Base-by-base conservation (phyloP, 2,888 invertebrate species). In the Ceramica pisi region DNA sequence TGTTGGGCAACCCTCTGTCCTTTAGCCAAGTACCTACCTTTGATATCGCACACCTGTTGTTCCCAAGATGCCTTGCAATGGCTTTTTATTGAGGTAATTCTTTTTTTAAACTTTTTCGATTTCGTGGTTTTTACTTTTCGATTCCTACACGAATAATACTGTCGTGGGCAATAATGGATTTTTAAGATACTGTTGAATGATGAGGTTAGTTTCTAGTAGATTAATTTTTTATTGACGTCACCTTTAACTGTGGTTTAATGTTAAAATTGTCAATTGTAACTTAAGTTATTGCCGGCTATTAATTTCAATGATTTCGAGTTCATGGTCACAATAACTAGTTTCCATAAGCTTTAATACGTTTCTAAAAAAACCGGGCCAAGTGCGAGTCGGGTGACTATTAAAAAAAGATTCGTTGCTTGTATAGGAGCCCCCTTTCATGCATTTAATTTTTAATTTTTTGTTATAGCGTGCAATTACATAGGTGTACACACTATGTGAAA, bases 21-120 rank as follows among this genome's bases (percentile, higher is more conserved):
- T 63, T 71, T 75, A 57, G 38, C 48, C 73, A 74, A 80, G 74
- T 69, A 71, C 6, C 19, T 46, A 8, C 67, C 66, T 84, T 76
- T 76, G 69, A 81, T 65, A 83, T 84, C 71, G 57, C 78, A 86
- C 83, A 84, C 86, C 83, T 84, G 83, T 84, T 84, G 86, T 80
- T 48, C 61, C 23, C 56, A 63, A 66, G 71, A 77, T 77, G 35
- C 60, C 21, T 53, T 61, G 57, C 65, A 48, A 71, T 71, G 26
- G 53, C 14, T 56, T 73, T 68, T 67, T 67, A 78, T 71, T 71
- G 51, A 26, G 48, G n/a, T 48, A 60, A 44, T 67, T 71, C 51
- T 64, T 67, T 66, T 71, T 56, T 46, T 4, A 46, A 78, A 63
- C 59, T 64, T 62, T 66, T 66, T 63, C 70, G 21, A 53, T 78